Evolutionary conservation across 2,888 invertebrate species (phyloP).

Genomic region (Mesochorus sp.): DNA sequence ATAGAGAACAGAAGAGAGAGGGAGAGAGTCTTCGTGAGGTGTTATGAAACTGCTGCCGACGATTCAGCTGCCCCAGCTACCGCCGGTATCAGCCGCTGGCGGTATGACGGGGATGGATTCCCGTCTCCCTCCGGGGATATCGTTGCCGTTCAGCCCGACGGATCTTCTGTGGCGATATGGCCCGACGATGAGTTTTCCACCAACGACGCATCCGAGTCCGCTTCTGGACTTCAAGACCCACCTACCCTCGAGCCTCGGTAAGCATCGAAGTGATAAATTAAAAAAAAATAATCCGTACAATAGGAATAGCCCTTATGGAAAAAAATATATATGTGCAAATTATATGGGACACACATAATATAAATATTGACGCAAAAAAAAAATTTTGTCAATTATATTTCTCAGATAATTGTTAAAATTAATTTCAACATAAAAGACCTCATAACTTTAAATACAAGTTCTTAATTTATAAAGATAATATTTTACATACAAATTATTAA

Average conservation of each 20-base stretch:
- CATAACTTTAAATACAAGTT: too few species aligned
- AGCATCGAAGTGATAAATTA: slow-evolving; percentile 55
- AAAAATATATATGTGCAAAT: too few species aligned
- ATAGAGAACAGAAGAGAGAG: too few species aligned
- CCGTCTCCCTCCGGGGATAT: slow-evolving; percentile 90
- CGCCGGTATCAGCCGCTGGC: slow-evolving; percentile 79
- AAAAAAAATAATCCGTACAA: not conserved
- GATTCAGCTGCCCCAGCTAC: slow-evolving; percentile 81
- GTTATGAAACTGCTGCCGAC: slow-evolving; percentile 84
- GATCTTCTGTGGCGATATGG: slow-evolving; percentile 94
- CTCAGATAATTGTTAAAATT: not conserved
- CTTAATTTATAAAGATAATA: too few species aligned
- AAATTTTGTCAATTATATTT: too few species aligned
- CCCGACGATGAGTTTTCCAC: slow-evolving; percentile 89
- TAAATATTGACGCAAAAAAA: too few species aligned
- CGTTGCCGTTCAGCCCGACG: slow-evolving; percentile 90
- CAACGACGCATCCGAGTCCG: slow-evolving; percentile 86
- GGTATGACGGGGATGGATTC: slow-evolving; percentile 87
- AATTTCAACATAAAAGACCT: too few species aligned
- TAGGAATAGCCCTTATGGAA: too few species aligned
- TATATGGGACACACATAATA: too few species aligned
- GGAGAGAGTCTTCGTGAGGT: slow-evolving; percentile 72
- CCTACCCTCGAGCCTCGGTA: slow-evolving; percentile 89
- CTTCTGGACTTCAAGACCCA: slow-evolving; percentile 94
- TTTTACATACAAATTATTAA: too few species aligned